phyloP scores from a whole-genome alignment of 2,888 invertebrate genomes.

The Phrixothrix hirtus region DNA sequence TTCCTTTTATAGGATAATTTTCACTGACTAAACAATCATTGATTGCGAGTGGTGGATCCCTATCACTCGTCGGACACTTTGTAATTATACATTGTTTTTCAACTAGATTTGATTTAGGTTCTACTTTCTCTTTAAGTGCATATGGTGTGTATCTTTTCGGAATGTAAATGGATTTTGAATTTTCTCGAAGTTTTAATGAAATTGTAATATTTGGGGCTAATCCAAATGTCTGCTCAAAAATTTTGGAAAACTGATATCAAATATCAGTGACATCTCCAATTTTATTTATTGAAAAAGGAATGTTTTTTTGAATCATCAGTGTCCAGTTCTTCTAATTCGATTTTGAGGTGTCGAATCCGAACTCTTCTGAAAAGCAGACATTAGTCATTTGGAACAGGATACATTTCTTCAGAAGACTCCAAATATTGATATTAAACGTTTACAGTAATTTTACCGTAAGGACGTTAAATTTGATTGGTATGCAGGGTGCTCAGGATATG shows the following conservation, averaged over 20 bases:
- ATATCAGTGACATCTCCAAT: too few relatives aligned
- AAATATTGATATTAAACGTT: too few relatives aligned
- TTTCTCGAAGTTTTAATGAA: slow-evolving; percentile 32
- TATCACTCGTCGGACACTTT: slow-evolving; percentile 33
- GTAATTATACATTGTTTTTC: too few relatives aligned
- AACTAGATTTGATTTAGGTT: not conserved
- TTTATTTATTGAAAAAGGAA: not conserved
- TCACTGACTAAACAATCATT: too few relatives aligned
- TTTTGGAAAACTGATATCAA: slow-evolving; percentile 12
- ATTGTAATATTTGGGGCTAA: slow-evolving; percentile 27
- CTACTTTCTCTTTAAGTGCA: too few relatives aligned
- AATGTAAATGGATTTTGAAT: slow-evolving; percentile 30
- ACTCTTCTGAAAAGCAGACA: too few relatives aligned
- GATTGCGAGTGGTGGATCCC: slow-evolving; percentile 29
- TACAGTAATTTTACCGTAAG: too few relatives aligned
- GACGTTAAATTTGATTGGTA: too few relatives aligned
- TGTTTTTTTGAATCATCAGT: not conserved
- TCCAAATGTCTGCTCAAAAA: slow-evolving; percentile 31
- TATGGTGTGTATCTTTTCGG: too few relatives aligned
- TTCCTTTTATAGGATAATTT: slow-evolving; percentile 29
- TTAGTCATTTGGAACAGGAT: too few relatives aligned
- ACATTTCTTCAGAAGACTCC: too few relatives aligned
- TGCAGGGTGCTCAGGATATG: too few relatives aligned
- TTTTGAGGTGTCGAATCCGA: slow-evolving; percentile 7
- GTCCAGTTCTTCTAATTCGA: slow-evolving; percentile 31